These are phyloP conservation scores for Drosophila demipolita DNA, from an alignment of 2,888 invertebrate species.

Conservation along the genomic window DNA sequence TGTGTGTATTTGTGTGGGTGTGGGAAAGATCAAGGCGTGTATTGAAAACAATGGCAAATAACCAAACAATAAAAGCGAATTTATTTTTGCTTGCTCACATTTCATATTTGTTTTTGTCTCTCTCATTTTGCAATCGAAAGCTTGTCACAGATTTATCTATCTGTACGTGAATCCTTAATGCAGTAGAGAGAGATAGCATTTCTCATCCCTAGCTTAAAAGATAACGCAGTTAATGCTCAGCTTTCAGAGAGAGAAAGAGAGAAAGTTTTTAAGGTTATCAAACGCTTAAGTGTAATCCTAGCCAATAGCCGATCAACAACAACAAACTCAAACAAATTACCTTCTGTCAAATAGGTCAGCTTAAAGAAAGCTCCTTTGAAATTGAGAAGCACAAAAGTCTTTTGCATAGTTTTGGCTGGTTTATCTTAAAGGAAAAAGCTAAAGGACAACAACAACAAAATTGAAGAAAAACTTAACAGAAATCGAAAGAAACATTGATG, in stretches of 20 bases:
- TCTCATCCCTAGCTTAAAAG: constrained; percentile 3
- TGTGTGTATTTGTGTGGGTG: constrained; percentile 54
- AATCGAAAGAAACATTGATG: neutral
- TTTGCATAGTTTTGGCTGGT: neutral
- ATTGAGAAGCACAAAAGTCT: neutral
- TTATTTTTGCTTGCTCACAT: constrained; percentile 22
- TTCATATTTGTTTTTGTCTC: constrained; percentile 7
- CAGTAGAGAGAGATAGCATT: constrained; percentile 3
- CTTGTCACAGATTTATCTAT: constrained; percentile 27
- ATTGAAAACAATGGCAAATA: constrained; percentile 58
- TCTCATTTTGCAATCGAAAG: constrained; percentile 15
- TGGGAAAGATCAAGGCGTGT: constrained; percentile 77
- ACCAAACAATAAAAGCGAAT: constrained; percentile 42
- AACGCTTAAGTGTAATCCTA: neutral
- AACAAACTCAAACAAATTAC: constrained; percentile 1
- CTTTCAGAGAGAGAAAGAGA: neutral
- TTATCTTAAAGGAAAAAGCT: neutral
- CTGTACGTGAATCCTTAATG: constrained; percentile 1
- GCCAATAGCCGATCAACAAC: neutral
- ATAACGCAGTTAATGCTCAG: constrained; percentile 7
- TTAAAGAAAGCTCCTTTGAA: neutral
- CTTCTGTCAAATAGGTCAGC: neutral
- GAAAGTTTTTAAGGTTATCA: neutral
- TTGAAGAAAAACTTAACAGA: neutral
- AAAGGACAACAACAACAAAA: no score